Conservation (phyloP, 2,113 vertebrate species). For the Alouatta palliata region DNA sequence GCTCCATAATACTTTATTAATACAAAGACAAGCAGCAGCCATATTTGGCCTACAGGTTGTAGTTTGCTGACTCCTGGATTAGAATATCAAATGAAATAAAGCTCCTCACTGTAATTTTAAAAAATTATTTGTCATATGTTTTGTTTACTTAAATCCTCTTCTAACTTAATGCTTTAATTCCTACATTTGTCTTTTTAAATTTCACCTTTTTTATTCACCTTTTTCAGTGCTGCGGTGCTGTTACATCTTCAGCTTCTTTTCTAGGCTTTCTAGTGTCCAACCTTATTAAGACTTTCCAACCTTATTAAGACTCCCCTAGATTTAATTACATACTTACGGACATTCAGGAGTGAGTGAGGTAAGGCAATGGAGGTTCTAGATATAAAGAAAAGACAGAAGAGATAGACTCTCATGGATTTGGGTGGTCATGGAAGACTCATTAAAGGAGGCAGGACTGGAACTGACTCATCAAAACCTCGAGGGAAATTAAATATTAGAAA, state of each 20-base stretch:
- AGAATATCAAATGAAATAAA: neutral
- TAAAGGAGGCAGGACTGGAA: neutral
- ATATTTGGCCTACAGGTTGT: neutral
- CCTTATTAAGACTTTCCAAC: neutral
- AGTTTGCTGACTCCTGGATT: neutral
- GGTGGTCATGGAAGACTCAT: neutral
- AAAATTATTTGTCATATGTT: neutral
- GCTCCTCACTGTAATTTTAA: neutral
- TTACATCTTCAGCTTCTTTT: neutral
- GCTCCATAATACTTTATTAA: neutral
- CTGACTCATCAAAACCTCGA: neutral
- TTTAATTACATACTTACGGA: neutral
- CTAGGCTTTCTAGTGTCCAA: neutral
- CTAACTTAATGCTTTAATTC: conserved; percentile 3
- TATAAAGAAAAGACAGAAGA: neutral
- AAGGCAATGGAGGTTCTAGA: neutral
- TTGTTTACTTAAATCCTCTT: conserved; percentile 19
- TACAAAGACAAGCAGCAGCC: neutral
- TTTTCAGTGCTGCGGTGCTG: neutral
- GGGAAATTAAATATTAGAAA: neutral
- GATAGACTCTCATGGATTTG: neutral
- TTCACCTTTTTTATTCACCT: neutral
- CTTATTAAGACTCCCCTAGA: neutral
- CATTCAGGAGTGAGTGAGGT: neutral
- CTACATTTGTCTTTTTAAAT: neutral